Percentiles rank a stretch among this genome's conserved stretches.
Evolutionary conservation across 2,888 invertebrate genomes (phyloP).

Genomic region (Sinohyriopsis cumingii): DNA sequence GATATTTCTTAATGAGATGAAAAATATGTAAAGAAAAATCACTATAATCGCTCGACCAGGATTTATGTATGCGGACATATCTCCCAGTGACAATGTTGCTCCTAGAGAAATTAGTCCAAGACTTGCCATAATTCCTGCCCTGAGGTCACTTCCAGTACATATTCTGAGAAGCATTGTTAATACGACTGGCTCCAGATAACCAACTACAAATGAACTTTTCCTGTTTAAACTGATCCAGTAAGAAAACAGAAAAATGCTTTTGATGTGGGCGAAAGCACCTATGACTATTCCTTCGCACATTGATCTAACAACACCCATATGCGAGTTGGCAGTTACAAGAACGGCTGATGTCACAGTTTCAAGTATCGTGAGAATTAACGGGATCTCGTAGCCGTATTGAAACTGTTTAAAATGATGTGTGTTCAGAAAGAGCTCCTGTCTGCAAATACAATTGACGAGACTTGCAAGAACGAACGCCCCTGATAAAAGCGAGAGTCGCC

Average conservation of each 20-base stretch:
- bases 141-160: constrained; percentile 25
- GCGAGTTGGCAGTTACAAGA: too few relatives aligned
- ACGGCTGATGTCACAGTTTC: too few relatives aligned
- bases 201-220: constrained; percentile 25
- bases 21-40: constrained; percentile 30
- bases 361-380: too few relatives aligned
- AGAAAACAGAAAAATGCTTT: constrained; percentile 19
- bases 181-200: constrained; percentile 34
- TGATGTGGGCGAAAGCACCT: constrained; percentile 9
- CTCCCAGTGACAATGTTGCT: constrained; percentile 25
- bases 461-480: too few relatives aligned
- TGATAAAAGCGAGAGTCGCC: too few relatives aligned
- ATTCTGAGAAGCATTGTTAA: constrained; percentile 23
- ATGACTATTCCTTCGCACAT: too few relatives aligned
- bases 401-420: too few relatives aligned
- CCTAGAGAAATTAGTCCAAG: constrained; percentile 19
- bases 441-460: too few relatives aligned
- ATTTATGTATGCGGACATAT: constrained; percentile 12
- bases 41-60: constrained; percentile 27
- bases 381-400: too few relatives aligned
- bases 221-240: constrained; percentile 29
- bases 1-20: constrained; percentile 33
- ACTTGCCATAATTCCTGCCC: constrained; percentile 4
- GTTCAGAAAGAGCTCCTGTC: too few relatives aligned
- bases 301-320: too few relatives aligned